Base-by-base conservation (phyloP, 2,797 vertebrate species). In the Mormyrus hasselquistii region DNA sequence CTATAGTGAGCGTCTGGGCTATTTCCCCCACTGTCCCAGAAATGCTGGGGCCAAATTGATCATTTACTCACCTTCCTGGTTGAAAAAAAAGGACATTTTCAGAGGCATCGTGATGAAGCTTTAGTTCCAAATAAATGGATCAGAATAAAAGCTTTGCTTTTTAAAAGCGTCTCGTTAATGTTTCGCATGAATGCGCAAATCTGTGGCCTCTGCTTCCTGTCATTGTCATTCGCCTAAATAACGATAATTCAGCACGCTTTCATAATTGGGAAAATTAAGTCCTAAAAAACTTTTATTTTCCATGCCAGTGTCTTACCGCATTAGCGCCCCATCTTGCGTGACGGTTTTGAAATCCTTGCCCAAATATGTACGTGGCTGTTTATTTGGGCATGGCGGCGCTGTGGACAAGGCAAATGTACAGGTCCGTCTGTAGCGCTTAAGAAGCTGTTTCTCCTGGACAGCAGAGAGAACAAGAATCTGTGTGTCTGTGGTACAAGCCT, bases 81-180 rank as follows among this genome's bases (percentile, higher is more conserved):
- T 88, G 62, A 65, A n/a, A 69, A 69, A 19, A 44, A 88, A 52
- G 62, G 87, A n/a, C n/a, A 2, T 47, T 69, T 62, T 34, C 65
- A 12, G 47, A 69, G 10, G 22, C 16, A 38, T 49, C 29, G 41
- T 25, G 59, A 49, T 49, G 44, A 69, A 59, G 87, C 86, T 69
- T 88, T 88, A 29, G 44, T 52, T 88, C 59, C 8, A 73, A 73
- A n/a, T 49, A 88, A 73, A 73, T 73, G 41, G 41, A 52, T 44
- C 8, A 69, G 44, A 88, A 73, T 29, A 88, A 88, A 88, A 62
- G 47, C n/a, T 73, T 88, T 73, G 19, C 12, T 88, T 88, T 73
- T 41, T 69, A 73, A 73, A 47, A 65, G 86, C 65, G 86, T 41
- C 55, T 47, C 1, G 9, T 87, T 87, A 62, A 62, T 87, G 57